A percentile compares a stretch with the other conserved stretches of the same genome.
These are phyloP conservation scores for Scaptomyza montana DNA, from an alignment of 1,140 invertebrate species.

Conservation along the genomic window DNA sequence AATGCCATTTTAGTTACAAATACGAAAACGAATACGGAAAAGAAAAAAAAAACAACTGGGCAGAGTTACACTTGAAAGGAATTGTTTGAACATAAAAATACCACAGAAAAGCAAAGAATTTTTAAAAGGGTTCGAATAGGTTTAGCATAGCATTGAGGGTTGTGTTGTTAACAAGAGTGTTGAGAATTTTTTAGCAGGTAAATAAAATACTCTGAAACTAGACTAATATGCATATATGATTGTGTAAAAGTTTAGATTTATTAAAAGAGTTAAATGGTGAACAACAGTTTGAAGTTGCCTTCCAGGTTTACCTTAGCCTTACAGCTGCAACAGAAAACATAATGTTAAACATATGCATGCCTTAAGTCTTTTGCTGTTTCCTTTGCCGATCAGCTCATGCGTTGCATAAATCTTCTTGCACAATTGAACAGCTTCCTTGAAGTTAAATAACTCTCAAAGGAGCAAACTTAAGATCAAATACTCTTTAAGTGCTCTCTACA, in stretches of 20 bases:
- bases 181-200: neutral
- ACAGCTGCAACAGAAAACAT: too few relatives aligned
- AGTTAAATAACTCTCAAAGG: conserved; percentile 36
- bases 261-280: too few relatives aligned
- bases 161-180: neutral
- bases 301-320: too few relatives aligned
- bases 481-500: neutral
- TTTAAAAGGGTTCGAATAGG: neutral
- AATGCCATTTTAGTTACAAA: conserved; percentile 42
- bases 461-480: conserved; percentile 34
- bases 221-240: too few relatives aligned
- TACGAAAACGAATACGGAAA: conserved; percentile 15
- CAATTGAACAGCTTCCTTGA: neutral
- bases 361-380: neutral
- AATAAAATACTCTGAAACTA: too few relatives aligned
- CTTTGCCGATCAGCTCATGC: too few relatives aligned
- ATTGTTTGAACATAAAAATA: conserved; percentile 21
- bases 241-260: too few relatives aligned
- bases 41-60: neutral
- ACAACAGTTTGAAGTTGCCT: too few relatives aligned
- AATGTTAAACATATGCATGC: too few relatives aligned
- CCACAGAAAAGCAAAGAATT: neutral
- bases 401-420: neutral
- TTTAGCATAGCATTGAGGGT: neutral
- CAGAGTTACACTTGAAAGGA: conserved; percentile 38